phyloP scores from a whole-genome alignment of 2,888 invertebrate genomes.

The Chouioia cunea region DNA sequence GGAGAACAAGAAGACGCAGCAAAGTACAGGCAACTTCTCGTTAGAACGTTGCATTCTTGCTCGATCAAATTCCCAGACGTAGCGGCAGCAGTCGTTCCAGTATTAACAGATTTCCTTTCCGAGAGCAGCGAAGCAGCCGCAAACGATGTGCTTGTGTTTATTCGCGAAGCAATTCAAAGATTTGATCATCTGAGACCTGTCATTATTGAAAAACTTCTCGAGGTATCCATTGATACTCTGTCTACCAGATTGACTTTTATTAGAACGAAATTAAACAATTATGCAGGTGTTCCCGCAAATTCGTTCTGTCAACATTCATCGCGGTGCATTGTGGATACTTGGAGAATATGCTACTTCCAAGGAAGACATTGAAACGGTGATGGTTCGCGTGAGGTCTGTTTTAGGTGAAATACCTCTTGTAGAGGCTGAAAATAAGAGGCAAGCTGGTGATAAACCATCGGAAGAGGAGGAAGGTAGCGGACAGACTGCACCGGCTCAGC shows the following conservation, averaged over 20 bases:
- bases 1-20: constrained; percentile 96
- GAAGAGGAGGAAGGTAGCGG: constrained; percentile 64
- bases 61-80: constrained; percentile 97
- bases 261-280: constrained; percentile 66
- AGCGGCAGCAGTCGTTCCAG: constrained; percentile 92
- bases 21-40: constrained; percentile 94
- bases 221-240: constrained; percentile 52
- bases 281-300: constrained; percentile 88
- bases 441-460: constrained; percentile 78
- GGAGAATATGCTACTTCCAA: constrained; percentile 92
- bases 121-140: constrained; percentile 93
- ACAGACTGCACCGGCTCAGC: constrained; percentile 71
- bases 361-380: constrained; percentile 83
- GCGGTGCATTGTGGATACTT: constrained; percentile 96
- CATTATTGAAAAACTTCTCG: constrained; percentile 78
- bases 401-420: constrained; percentile 74
- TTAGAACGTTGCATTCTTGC: constrained; percentile 93
- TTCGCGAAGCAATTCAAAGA: constrained; percentile 95
- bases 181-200: constrained; percentile 85
- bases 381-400: constrained; percentile 80
- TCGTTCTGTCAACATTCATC: constrained; percentile 90
- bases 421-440: constrained; percentile 78
- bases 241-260: constrained; percentile 1
- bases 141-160: constrained; percentile 92
- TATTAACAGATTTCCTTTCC: constrained; percentile 91